Evolutionary conservation across 2,113 vertebrate genomes (phyloP).

Genomic region (Diglossa brunneiventris): DNA sequence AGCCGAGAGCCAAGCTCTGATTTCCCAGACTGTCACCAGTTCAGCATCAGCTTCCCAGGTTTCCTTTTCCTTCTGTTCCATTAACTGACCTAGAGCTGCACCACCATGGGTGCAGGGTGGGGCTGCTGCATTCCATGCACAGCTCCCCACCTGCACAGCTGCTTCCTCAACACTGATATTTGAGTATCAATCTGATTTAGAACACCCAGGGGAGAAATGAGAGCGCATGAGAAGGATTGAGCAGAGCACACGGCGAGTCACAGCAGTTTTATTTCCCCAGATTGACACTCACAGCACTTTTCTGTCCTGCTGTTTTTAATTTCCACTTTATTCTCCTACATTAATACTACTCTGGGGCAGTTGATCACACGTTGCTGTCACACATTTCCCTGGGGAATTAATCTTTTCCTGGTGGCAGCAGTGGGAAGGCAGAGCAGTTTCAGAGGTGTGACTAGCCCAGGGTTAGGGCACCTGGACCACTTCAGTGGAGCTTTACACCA

Average conservation of each 20-base stretch:
- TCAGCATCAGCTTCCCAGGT: not conserved
- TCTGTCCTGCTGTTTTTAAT: slow-evolving; percentile 3
- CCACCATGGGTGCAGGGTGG: accelerated
- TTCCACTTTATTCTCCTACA: not conserved
- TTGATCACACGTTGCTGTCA: not conserved
- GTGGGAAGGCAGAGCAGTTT: not conserved
- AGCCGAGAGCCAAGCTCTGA: not conserved
- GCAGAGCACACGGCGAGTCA: accelerated
- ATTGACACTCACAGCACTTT: not conserved
- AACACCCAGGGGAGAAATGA: not conserved
- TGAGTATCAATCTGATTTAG: not conserved
- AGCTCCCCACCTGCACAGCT: not conserved
- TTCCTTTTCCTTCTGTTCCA: not conserved
- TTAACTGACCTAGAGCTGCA: not conserved
- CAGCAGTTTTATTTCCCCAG: not conserved
- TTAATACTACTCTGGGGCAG: not conserved
- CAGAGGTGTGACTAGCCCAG: not conserved
- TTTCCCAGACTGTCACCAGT: not conserved
- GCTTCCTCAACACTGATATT: accelerated
- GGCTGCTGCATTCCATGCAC: accelerated
- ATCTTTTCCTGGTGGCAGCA: not conserved
- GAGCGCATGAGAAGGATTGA: accelerated
- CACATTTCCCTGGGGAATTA: not conserved
- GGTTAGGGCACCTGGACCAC: accelerated
- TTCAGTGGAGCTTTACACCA: accelerated